These are phyloP conservation scores for Muscicapa striata DNA, from an alignment of 2,797 vertebrate species.

Conservation along the genomic window DNA sequence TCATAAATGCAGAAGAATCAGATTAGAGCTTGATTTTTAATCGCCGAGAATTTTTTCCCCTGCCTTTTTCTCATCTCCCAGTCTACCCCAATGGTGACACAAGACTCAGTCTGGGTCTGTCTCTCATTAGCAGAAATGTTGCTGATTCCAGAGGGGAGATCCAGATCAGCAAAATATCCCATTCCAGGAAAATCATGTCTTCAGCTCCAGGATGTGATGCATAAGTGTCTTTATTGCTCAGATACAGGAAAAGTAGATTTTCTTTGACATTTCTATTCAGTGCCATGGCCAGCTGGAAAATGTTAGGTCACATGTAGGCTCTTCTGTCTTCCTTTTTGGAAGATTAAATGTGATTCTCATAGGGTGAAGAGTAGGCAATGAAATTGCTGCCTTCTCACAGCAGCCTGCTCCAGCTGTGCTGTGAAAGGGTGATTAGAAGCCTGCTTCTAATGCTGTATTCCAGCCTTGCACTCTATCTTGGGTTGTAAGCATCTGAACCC, in stretches of 20 bases:
- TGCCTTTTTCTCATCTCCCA: background rate
- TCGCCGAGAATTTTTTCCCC: background rate
- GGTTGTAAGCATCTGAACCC: background rate
- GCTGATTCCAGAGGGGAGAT: background rate
- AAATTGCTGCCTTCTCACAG: background rate
- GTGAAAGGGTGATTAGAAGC: background rate
- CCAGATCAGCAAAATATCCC: background rate
- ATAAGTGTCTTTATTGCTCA: background rate
- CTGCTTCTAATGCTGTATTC: background rate
- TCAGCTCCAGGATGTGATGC: background rate
- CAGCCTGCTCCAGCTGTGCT: background rate
- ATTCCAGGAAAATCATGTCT: background rate
- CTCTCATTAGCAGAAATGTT: background rate
- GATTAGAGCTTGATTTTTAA: background rate
- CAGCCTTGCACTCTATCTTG: fast-evolving
- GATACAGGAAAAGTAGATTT: background rate
- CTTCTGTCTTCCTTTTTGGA: background rate
- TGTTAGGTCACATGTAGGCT: background rate
- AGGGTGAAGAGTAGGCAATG: background rate
- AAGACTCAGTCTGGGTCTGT: background rate
- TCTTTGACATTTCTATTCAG: background rate
- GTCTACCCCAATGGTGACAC: background rate
- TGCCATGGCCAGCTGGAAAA: background rate
- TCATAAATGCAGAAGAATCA: background rate
- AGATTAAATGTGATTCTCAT: background rate